A percentile compares a stretch with the other conserved stretches of the same genome.
These are phyloP conservation scores for Amphibalanus amphitrite DNA, from an alignment of 1,140 invertebrate genomes.

Conservation along the genomic window DNA sequence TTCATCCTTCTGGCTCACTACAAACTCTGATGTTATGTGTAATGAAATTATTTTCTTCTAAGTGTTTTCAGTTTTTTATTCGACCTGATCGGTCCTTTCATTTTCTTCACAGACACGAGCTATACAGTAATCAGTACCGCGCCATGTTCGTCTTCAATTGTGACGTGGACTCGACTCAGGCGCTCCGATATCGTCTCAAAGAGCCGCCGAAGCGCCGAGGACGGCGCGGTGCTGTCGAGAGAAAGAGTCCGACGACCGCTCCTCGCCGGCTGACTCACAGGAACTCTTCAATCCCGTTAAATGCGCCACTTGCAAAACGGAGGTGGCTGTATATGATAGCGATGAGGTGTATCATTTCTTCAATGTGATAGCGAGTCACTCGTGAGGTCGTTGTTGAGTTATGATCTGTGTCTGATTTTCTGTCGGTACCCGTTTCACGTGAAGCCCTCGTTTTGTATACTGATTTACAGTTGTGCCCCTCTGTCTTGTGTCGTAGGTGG, in stretches of 20 bases:
- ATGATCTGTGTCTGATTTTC: no score
- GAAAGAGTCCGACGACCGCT: constrained; percentile 12
- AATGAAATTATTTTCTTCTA: no score
- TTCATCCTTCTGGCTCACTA: no score
- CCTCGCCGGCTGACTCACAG: constrained; percentile 6
- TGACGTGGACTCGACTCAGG: constrained; percentile 28
- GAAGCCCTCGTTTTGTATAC: no score
- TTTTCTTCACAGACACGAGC: constrained; percentile 29
- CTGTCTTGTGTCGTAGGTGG: no score
- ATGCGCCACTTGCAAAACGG: constrained; percentile 38
- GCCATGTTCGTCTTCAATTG: constrained; percentile 50
- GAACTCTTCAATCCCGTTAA: constrained; percentile 37
- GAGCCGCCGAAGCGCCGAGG: constrained; percentile 16
- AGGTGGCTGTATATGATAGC: constrained; percentile 39
- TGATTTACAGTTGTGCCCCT: no score
- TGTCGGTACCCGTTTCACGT: no score
- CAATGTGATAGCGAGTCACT: constrained; percentile 40
- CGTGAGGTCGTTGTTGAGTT: no score
- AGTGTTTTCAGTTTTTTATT: no score
- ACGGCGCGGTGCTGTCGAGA: neutral
- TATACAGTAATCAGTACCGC: constrained; percentile 39
- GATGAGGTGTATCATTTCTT: constrained; percentile 49
- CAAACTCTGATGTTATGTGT: no score
- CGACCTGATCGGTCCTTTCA: no score
- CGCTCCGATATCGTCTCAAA: constrained; percentile 22